phyloP scores from a whole-genome alignment of 2,888 invertebrate species.

The Euplagia quadripunctaria region DNA sequence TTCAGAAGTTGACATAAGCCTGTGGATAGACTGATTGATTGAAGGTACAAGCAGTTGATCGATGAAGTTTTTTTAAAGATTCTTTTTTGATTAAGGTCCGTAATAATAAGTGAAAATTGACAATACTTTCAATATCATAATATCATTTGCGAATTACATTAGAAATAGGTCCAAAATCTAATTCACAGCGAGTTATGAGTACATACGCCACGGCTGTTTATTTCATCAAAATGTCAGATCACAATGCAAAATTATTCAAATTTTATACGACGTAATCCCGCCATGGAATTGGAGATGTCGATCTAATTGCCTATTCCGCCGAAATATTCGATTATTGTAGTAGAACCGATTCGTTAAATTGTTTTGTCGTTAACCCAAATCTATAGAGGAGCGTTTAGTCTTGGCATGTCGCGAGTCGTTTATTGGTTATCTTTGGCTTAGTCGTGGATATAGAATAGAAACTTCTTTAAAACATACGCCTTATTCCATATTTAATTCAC shows the following conservation, averaged over 20 bases:
- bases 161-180: background rate
- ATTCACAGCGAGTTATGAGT: slow-evolving; percentile 14
- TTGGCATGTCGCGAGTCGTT: slow-evolving; percentile 50
- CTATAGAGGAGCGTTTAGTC: slow-evolving; percentile 38
- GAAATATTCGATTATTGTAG: slow-evolving; percentile 60
- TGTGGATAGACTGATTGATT: too few relatives aligned
- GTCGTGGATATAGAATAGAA: background rate
- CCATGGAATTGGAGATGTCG: slow-evolving; percentile 58
- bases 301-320: slow-evolving; percentile 61
- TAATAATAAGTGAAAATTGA: too few relatives aligned
- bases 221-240: slow-evolving; percentile 58
- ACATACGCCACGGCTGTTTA: slow-evolving; percentile 40
- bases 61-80: too few relatives aligned
- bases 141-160: background rate
- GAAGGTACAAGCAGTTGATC: too few relatives aligned
- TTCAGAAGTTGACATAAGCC: too few relatives aligned
- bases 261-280: slow-evolving; percentile 64
- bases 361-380: slow-evolving; percentile 51
- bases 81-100: too few relatives aligned
- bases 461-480: background rate
- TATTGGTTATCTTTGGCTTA: slow-evolving; percentile 35
- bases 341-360: slow-evolving; percentile 46
- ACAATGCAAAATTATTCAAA: slow-evolving; percentile 72
- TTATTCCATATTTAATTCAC: background rate
- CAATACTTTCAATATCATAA: background rate